phyloP scores from a whole-genome alignment of 2,113 vertebrate genomes.

The Gambusia holbrooki region DNA sequence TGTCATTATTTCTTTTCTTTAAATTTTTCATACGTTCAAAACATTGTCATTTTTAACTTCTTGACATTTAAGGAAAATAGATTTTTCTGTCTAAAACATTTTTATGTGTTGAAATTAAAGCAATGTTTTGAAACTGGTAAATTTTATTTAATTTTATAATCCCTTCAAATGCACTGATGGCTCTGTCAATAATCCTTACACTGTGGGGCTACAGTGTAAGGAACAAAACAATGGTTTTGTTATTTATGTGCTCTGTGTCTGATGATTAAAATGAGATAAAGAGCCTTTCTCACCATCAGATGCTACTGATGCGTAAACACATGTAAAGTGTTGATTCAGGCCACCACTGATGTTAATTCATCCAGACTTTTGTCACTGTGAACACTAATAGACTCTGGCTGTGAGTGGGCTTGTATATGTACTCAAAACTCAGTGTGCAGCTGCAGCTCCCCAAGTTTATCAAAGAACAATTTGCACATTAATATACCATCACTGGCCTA shows the following conservation, averaged over 20 bases:
- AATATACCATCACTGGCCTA: slow-evolving; percentile 21
- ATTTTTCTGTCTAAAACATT: background rate
- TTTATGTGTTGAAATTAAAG: background rate
- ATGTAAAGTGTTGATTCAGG: slow-evolving; percentile 29
- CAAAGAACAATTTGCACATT: slow-evolving; percentile 37
- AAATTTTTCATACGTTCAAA: background rate
- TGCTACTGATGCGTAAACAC: slow-evolving; percentile 44
- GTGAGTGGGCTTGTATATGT: slow-evolving; percentile 46
- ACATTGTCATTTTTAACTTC: background rate
- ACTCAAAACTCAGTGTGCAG: slow-evolving; percentile 36
- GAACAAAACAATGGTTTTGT: background rate
- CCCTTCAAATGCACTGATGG: background rate
- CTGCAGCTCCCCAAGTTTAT: slow-evolving; percentile 27
- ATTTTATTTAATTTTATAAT: background rate
- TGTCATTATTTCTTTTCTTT: background rate
- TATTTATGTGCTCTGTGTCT: background rate
- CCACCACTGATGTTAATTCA: slow-evolving; percentile 66
- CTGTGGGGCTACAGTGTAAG: background rate
- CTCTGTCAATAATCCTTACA: background rate
- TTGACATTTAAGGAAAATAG: background rate
- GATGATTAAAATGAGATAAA: background rate
- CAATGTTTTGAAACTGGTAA: background rate
- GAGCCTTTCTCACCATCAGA: slow-evolving; percentile 9
- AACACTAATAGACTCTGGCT: slow-evolving; percentile 68
- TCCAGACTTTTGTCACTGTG: slow-evolving; percentile 54